Percentiles rank a stretch among this genome's conserved stretches.
Conservation (phyloP, 2,888 invertebrate genomes). For the Aphelenchoides bicaudatus region DNA sequence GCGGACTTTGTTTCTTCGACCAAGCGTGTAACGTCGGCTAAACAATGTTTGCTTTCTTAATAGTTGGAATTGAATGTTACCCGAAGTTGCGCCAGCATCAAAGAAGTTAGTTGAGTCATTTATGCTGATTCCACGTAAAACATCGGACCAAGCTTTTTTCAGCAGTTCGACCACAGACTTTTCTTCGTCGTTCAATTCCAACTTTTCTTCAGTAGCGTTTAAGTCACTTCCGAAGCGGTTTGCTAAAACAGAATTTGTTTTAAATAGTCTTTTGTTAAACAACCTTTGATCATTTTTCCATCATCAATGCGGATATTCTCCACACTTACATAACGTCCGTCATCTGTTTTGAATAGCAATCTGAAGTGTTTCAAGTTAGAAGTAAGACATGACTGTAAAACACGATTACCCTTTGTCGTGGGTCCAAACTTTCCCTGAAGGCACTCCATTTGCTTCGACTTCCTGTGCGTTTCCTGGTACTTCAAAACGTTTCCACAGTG, state of each 20-base stretch:
- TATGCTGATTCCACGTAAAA: slow-evolving; percentile 70
- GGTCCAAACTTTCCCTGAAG: slow-evolving; percentile 61
- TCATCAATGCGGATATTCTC: slow-evolving; percentile 72
- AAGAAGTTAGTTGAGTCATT: slow-evolving; percentile 82
- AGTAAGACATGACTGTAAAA: too few relatives aligned
- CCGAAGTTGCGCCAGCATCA: slow-evolving; percentile 86
- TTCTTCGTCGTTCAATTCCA: slow-evolving; percentile 74
- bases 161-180: slow-evolving; percentile 68
- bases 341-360: slow-evolving; percentile 73
- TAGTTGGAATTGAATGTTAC: too few relatives aligned
- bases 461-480: slow-evolving; percentile 65
- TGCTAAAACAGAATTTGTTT: too few relatives aligned
- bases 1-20: slow-evolving; percentile 75
- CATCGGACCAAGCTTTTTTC: slow-evolving; percentile 72
- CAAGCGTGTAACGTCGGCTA: slow-evolving; percentile 91
- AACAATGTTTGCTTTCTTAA: too few relatives aligned
- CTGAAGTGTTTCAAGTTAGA: too few relatives aligned
- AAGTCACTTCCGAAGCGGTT: slow-evolving; percentile 71
- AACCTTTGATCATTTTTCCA: slow-evolving; percentile 73
- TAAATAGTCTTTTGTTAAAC: too few relatives aligned
- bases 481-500: slow-evolving; percentile 68
- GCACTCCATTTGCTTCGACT: slow-evolving; percentile 68
- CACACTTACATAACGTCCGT: slow-evolving; percentile 76
- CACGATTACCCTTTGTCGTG: slow-evolving; percentile 71
- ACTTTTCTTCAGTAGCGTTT: slow-evolving; percentile 27